Percentiles rank a stretch among this genome's conserved stretches.
Evolutionary conservation across 2,113 vertebrate genomes (phyloP).

Genomic region (Copsychus sechellarum): DNA sequence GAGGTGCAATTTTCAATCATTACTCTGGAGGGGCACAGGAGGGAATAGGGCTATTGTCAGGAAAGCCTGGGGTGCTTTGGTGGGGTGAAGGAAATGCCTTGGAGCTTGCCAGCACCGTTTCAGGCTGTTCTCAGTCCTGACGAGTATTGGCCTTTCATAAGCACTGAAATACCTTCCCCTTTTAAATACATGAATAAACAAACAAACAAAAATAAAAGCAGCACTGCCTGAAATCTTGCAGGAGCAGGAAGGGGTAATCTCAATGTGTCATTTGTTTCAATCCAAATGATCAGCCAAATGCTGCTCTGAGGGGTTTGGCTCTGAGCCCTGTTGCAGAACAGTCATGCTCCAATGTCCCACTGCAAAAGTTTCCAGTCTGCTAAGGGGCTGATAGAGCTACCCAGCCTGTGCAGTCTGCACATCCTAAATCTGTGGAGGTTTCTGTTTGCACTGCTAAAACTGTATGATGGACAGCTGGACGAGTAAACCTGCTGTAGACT

Average conservation of each 20-base stretch:
- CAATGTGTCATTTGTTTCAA: constrained; percentile 47
- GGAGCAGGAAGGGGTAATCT: neutral
- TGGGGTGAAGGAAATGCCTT: neutral
- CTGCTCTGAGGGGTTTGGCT: neutral
- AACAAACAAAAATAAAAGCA: constrained; percentile 62
- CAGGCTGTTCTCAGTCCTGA: constrained; percentile 22
- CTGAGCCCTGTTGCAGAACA: neutral
- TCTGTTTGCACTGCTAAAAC: neutral
- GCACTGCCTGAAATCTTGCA: constrained; percentile 8
- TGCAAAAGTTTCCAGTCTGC: neutral
- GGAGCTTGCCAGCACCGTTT: neutral
- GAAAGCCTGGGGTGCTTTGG: constrained; percentile 13
- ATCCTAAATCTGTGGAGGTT: neutral
- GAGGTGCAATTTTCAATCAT: constrained; percentile 15
- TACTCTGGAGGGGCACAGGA: neutral
- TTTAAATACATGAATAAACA: constrained; percentile 48
- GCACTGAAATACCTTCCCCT: constrained; percentile 23
- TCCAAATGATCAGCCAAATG: neutral
- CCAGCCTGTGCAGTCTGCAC: neutral
- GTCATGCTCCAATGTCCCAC: neutral
- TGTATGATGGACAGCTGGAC: neutral
- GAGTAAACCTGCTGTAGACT: neutral
- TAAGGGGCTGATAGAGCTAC: neutral
- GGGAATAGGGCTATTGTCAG: constrained; percentile 27
- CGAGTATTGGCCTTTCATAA: neutral